Base-by-base conservation (phyloP, 1,140 invertebrate species). In the Andricus grossulariae region DNA sequence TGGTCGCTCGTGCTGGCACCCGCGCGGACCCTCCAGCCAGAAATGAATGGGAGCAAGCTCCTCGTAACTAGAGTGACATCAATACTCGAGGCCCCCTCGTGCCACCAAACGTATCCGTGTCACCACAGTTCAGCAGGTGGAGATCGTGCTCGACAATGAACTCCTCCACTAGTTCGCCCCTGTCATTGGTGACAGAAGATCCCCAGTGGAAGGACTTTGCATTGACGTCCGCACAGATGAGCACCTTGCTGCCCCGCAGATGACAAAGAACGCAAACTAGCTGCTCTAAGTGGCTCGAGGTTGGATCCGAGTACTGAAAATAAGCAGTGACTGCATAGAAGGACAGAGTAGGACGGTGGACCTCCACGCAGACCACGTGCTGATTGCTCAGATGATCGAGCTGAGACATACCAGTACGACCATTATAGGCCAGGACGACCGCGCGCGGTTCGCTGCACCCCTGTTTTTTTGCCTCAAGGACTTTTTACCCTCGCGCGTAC, bases 201-300 rank as follows among this genome's bases (percentile, higher is more conserved):
- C 49, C 19, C 74, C 74, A 75, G 3, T 71, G 3, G 7, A 49
- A 50, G 2, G 60, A 75, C 18, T 51, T 39, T 0, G 39, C 74
- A 54, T 75, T 75, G 16, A 49, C 60, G 39, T 75, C 74, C 15
- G 51, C 25, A 5, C 60, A 49, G 2, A 75, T 25, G 0, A 75
- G 25, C 5, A 75, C 45, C 11, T 50, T 74, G 12, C 18, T 19
- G 12, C 16, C 50, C 4, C 60, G 18, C 72, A 76, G 78, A 49
- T 83, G 82, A 77, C 76, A 76, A 52, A 78, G 52, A 50, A 73
- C 81, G 76, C 75, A 76, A 75, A 74, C 80, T 72, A 82, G 60
- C 1, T 72, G 70, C 2, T 50, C 21, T 13, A 74, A 2, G 13
- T 21, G 13, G 5, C 11, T 74, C 51, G 12, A n/a, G 1, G 10